phyloP scores from a whole-genome alignment of 1,140 invertebrate species.

The Rhyzopertha dominica region DNA sequence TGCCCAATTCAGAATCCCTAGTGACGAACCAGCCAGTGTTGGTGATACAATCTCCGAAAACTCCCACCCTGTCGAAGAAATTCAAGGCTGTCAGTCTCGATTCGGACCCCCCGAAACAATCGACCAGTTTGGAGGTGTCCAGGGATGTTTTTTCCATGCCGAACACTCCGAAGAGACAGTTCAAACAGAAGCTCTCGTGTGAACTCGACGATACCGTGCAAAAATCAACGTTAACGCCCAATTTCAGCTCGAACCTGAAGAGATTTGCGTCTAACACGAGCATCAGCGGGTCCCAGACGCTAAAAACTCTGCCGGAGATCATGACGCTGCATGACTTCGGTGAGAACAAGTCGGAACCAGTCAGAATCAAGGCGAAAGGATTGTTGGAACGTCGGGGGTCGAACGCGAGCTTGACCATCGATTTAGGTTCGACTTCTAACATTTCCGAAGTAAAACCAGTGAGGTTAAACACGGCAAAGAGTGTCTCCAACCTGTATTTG shows the following conservation, averaged over 20 bases:
- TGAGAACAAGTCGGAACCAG: slow-evolving; percentile 47
- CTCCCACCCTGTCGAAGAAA: slow-evolving; percentile 42
- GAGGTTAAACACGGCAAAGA: slow-evolving; percentile 39
- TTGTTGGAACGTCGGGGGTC: slow-evolving; percentile 74
- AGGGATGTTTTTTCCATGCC: slow-evolving; percentile 44
- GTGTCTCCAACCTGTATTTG: slow-evolving; percentile 41
- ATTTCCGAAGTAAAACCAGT: slow-evolving; percentile 28
- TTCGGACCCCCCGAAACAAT: slow-evolving; percentile 37
- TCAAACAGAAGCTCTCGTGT: slow-evolving; percentile 32
- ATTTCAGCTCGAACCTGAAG: slow-evolving; percentile 38
- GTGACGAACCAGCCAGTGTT: slow-evolving; percentile 31
- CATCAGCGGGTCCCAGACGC: slow-evolving; percentile 43
- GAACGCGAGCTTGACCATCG: slow-evolving; percentile 75
- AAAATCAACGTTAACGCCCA: slow-evolving; percentile 27
- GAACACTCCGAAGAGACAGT: slow-evolving; percentile 43
- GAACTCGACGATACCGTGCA: slow-evolving; percentile 33
- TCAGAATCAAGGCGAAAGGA: slow-evolving; percentile 53
- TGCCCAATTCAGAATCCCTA: slow-evolving; percentile 16
- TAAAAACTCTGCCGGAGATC: slow-evolving; percentile 62
- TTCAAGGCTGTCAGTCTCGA: slow-evolving; percentile 45
- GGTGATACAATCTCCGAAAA: slow-evolving; percentile 43
- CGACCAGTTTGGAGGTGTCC: slow-evolving; percentile 32
- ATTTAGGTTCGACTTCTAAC: slow-evolving; percentile 38
- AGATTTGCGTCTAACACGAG: slow-evolving; percentile 44
- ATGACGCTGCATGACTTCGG: slow-evolving; percentile 60